phyloP scores from a whole-genome alignment of 2,797 vertebrate genomes.

The Platalea minor region DNA sequence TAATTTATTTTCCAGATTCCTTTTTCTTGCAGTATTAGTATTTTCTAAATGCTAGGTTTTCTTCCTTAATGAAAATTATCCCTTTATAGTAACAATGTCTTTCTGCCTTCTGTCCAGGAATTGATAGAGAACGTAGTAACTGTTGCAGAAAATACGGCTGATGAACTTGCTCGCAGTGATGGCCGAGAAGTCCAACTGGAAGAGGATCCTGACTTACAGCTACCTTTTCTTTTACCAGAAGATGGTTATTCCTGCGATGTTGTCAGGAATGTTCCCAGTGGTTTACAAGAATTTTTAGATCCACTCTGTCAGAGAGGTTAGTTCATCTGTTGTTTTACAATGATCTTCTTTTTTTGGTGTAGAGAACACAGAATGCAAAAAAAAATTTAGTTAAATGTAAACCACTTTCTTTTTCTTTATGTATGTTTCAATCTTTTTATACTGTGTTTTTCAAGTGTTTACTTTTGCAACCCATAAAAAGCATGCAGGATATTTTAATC shows the following conservation, averaged over 20 bases:
- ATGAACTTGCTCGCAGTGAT: conserved; percentile 94
- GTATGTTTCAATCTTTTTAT: neutral
- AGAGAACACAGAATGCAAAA: neutral
- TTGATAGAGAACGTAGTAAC: conserved; percentile 93
- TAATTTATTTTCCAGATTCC: neutral
- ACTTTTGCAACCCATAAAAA: neutral
- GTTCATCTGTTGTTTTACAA: neutral
- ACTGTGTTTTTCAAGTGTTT: neutral
- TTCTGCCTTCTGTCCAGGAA: conserved; percentile 76
- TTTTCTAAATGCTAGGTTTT: neutral
- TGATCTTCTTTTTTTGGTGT: neutral
- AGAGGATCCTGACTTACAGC: conserved; percentile 95
- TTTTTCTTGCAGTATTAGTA: neutral
- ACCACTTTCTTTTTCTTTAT: neutral
- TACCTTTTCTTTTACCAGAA: conserved; percentile 96
- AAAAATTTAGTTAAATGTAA: neutral
- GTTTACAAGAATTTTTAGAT: conserved; percentile 96
- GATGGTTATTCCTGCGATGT: conserved; percentile 98
- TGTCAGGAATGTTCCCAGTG: conserved; percentile 93
- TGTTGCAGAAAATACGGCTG: conserved; percentile 94
- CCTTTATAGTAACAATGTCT: neutral
- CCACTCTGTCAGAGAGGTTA: conserved; percentile 95
- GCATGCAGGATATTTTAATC: neutral
- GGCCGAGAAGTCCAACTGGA: conserved; percentile 93
- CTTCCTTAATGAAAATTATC: neutral